Percentiles rank a stretch among this genome's conserved stretches.
These are phyloP conservation scores for Calyptommatus sinebrachiatus DNA, from an alignment of 2,113 vertebrate species.

Conservation along the genomic window DNA sequence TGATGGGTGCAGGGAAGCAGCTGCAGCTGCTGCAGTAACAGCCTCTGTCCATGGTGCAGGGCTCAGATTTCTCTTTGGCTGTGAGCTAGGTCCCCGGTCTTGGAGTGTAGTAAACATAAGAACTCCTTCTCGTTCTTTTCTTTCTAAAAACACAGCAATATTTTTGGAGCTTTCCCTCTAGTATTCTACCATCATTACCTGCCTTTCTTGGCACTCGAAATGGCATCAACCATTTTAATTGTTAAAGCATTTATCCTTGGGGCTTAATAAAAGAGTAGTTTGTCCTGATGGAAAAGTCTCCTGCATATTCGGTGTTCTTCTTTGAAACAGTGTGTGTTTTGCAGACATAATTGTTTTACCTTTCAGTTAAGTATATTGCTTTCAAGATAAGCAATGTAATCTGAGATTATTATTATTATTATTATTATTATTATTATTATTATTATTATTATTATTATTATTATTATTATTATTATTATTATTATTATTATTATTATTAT, in stretches of 20 bases:
- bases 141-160: not conserved
- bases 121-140: not conserved
- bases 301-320: not conserved
- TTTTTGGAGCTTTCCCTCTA: not conserved
- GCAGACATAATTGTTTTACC: conserved; percentile 35
- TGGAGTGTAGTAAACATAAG: conserved; percentile 1
- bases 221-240: not conserved
- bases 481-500: not conserved
- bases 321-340: not conserved
- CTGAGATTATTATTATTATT: not conserved
- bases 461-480: not conserved
- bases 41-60: conserved; percentile 77
- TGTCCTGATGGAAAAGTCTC: not conserved
- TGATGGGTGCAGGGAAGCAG: conserved; percentile 1
- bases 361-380: conserved; percentile 7
- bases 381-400: not conserved
- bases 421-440: not conserved
- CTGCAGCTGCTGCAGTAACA: conserved; percentile 15
- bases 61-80: conserved; percentile 9
- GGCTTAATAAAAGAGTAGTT: not conserved
- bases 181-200: not conserved
- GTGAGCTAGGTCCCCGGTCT: not conserved
- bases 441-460: not conserved
- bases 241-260: conserved; percentile 29
- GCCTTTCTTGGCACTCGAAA: not conserved